Base-by-base conservation (phyloP, 2,888 invertebrate genomes). In the Labia minor region DNA sequence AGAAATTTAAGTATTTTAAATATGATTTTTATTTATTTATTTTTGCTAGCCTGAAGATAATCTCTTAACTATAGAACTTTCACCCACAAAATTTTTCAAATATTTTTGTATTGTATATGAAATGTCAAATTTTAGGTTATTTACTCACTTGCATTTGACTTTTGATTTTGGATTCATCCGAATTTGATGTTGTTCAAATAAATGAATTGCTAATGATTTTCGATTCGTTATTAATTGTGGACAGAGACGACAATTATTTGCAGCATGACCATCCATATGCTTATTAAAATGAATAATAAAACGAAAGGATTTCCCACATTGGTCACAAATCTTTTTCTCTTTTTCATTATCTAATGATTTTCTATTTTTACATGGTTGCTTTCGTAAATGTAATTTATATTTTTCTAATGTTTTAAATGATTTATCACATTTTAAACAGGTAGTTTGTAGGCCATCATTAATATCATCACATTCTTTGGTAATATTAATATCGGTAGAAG, bases 161-260 rank as follows among this genome's bases (percentile, higher is more conserved):
- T 14, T 49, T 8, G 49, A 49, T 49, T 49, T 49, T 49, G 49
- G 49, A 49, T 49, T 49, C 49, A 49, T n/a, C 16, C 49, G 49
- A 3, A 49, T 49, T 49, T 49, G 49, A 49, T 49, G 49, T 14
- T 49, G 14, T 49, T 49, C 49, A 49, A 49, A 49, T 49, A 49
- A 49, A 49, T 49, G 49, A 49, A 49, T 49, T 49, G 49, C 49
- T 14, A 49, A 49, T n/a, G 49, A 11, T 64, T 64, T 64, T 16
- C 26, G 21, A 21, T 21, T 64, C 1, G 64, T 21, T 1, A 64
- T 19, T 21, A 21, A 21, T 21, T 21, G 19, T 21, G 21, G 21
- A 37, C 64, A 64, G 10, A 64, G 19, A 33, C 64, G 64, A 21
- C 64, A 64, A 21, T 64, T 37, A 21, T 64, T 64, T 3, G 21